Percentiles rank a stretch among this genome's conserved stretches.
phyloP scores from a whole-genome alignment of 2,113 vertebrate species.

The Zosterops japonicus region DNA sequence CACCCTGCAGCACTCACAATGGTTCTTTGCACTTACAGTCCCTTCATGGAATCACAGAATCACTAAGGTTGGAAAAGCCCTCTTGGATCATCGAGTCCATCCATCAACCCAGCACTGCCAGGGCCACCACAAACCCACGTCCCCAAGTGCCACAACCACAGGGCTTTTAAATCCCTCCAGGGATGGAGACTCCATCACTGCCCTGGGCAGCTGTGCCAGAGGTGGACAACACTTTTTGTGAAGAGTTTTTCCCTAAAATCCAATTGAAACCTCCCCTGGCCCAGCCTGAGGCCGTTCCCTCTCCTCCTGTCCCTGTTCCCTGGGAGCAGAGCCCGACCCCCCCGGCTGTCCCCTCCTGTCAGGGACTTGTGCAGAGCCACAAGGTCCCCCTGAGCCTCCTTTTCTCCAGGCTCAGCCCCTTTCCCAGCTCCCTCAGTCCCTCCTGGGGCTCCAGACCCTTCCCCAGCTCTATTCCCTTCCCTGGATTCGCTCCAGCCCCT shows the following conservation, averaged over 20 bases:
- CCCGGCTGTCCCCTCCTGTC: background rate
- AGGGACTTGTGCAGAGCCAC: background rate
- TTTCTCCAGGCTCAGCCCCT: background rate
- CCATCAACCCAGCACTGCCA: background rate
- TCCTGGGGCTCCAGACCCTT: background rate
- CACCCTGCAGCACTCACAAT: background rate
- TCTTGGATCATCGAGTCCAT: rapidly evolving
- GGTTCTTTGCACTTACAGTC: background rate
- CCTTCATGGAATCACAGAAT: too few species aligned
- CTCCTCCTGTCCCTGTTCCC: background rate
- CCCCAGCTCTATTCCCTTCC: rapidly evolving
- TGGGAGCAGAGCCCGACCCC: rapidly evolving
- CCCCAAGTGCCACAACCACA: background rate
- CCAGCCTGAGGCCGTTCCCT: rapidly evolving
- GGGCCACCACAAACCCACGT: background rate
- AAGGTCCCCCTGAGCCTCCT: background rate
- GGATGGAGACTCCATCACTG: background rate
- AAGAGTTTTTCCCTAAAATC: background rate
- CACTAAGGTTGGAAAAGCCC: background rate
- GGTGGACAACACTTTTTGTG: background rate
- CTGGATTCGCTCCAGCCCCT: background rate
- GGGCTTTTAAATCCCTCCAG: background rate
- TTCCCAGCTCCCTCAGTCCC: background rate
- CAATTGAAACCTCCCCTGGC: background rate
- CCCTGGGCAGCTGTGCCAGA: background rate